Conservation (phyloP, 30 jellyfish, hydroid and myxozoan genomes). For the Phacellophora camtschatica region DNA sequence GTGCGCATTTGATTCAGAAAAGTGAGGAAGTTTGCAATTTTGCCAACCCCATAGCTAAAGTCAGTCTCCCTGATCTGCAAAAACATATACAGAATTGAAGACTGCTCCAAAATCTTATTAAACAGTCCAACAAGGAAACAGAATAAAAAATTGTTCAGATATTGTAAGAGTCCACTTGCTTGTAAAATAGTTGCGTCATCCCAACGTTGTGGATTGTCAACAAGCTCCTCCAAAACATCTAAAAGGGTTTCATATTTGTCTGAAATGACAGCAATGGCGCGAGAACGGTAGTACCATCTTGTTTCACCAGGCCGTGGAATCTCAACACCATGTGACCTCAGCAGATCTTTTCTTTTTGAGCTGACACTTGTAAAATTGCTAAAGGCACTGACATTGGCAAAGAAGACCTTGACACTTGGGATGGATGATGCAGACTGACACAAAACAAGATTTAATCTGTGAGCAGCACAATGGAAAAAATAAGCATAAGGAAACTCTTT, state of each 20-base stretch:
- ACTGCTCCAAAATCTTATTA: slow-evolving; percentile 17
- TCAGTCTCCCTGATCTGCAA: slow-evolving; percentile 46
- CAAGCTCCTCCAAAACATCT: neutral
- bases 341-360: slow-evolving; percentile 5
- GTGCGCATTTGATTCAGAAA: neutral
- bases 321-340: slow-evolving; percentile 12
- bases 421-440: slow-evolving; percentile 47
- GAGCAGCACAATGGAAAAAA: slow-evolving; percentile 67
- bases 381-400: slow-evolving; percentile 54
- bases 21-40: neutral
- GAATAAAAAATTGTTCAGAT: slow-evolving; percentile 23
- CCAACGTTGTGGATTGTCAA: slow-evolving; percentile 29
- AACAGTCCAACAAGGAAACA: slow-evolving; percentile 30
- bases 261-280: slow-evolving; percentile 12
- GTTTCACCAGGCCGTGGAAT: slow-evolving; percentile 51
- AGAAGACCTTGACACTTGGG: slow-evolving; percentile 34
- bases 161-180: slow-evolving; percentile 46
- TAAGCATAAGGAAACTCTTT: slow-evolving; percentile 18
- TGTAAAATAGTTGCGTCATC: slow-evolving; percentile 23
- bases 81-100: slow-evolving; percentile 3
- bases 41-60: slow-evolving; percentile 5
- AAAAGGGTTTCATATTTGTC: neutral
- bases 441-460: slow-evolving; percentile 30
- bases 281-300: slow-evolving; percentile 42
- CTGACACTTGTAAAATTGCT: slow-evolving; percentile 36